Evolutionary conservation across 2,113 vertebrate species (phyloP).

Genomic region (Ranitomeya imitator): DNA sequence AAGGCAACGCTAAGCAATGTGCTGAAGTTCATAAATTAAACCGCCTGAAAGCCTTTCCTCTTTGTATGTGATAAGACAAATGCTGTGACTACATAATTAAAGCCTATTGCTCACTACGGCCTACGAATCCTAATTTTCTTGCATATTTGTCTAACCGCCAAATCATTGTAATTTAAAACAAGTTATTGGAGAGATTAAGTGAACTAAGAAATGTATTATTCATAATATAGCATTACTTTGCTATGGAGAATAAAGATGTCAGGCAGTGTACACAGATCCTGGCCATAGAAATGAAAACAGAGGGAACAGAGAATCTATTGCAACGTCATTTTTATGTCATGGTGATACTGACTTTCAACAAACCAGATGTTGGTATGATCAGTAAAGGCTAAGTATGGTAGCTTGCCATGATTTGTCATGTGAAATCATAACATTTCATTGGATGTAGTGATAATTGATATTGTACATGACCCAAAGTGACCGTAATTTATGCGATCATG

Average conservation of each 20-base stretch:
- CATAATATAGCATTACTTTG: not conserved
- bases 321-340: not conserved
- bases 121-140: constrained; percentile 17
- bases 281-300: not conserved
- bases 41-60: constrained; percentile 66
- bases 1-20: constrained; percentile 78
- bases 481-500: not conserved
- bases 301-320: not conserved
- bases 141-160: not conserved
- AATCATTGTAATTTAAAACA: constrained; percentile 32
- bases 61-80: constrained; percentile 7
- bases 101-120: constrained; percentile 16
- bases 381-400: not conserved
- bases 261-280: not conserved
- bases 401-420: not conserved
- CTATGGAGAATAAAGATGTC: constrained; percentile 17
- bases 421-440: not conserved
- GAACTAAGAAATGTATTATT: constrained; percentile 13
- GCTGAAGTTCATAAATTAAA: constrained; percentile 80
- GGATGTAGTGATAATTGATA: not conserved
- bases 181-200: constrained; percentile 3
- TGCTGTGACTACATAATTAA: constrained; percentile 42
- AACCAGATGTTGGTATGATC: not conserved
- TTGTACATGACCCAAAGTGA: not conserved
- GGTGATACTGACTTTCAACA: not conserved